phyloP scores from a whole-genome alignment of 2,113 vertebrate species.

The Eulemur rufifrons region DNA sequence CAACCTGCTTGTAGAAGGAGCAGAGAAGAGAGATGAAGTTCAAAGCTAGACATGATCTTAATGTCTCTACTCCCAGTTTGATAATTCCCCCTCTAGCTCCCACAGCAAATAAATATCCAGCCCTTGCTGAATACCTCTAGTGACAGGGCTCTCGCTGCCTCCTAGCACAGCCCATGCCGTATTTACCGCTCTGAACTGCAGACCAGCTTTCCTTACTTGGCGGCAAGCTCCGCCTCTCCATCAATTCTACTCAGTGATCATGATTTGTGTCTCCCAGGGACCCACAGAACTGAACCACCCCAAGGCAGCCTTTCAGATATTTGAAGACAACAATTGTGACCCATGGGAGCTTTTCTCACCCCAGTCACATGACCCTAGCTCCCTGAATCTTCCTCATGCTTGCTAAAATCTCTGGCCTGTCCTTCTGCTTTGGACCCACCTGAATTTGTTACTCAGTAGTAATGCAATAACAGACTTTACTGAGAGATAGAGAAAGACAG shows the following conservation, averaged over 20 bases:
- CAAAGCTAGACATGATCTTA: accelerated
- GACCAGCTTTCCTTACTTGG: neutral
- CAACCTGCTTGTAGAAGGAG: too few species aligned
- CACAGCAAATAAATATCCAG: neutral
- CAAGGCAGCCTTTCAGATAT: neutral
- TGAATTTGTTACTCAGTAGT: neutral
- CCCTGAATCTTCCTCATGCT: neutral
- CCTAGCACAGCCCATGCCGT: accelerated
- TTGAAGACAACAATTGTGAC: neutral
- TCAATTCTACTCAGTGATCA: neutral
- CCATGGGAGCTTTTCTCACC: neutral
- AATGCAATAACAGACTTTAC: neutral
- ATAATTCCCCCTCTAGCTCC: neutral
- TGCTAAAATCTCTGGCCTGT: neutral
- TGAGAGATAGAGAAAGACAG: neutral
- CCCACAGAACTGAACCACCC: neutral
- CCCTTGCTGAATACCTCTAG: neutral
- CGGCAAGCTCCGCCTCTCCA: neutral
- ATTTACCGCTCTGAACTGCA: neutral
- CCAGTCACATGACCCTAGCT: neutral
- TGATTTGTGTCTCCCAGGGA: neutral
- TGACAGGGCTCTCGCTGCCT: neutral
- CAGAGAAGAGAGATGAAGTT: neutral
- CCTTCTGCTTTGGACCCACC: neutral
- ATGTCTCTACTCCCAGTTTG: neutral